phyloP scores from a whole-genome alignment of 2,797 vertebrate species.

The Rhinichthys osculus region DNA sequence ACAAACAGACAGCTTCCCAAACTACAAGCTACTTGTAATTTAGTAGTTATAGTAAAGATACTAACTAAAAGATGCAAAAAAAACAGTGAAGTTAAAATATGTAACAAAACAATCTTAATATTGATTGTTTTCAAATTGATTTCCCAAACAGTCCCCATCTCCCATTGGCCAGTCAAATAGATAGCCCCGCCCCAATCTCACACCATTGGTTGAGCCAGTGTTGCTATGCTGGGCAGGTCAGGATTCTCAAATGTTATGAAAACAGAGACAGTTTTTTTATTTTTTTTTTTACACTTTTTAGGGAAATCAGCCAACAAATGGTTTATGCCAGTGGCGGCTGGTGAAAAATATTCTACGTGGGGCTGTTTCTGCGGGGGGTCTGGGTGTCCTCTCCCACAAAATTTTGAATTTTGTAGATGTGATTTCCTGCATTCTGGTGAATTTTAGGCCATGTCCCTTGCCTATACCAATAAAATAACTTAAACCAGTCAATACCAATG shows the following conservation, averaged over 20 bases:
- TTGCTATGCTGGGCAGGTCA: not conserved
- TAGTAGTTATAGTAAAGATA: not conserved
- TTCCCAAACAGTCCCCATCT: not conserved
- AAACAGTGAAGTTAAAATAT: not conserved
- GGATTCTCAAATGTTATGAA: no score
- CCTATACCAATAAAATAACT: no score
- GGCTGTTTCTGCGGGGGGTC: no score
- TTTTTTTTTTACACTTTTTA: not conserved
- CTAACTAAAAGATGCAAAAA: not conserved
- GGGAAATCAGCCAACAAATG: not conserved
- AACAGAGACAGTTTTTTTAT: not conserved
- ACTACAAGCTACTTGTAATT: not conserved
- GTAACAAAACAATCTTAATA: not conserved
- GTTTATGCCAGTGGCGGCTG: not conserved
- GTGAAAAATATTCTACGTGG: no score
- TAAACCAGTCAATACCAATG: no score
- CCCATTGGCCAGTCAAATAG: not conserved
- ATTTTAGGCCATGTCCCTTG: no score
- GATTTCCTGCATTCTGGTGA: no score
- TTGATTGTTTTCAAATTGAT: not conserved
- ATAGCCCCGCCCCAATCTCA: not conserved
- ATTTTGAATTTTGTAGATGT: no score
- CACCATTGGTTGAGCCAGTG: not conserved
- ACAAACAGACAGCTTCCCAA: conserved; percentile 19
- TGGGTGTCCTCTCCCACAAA: no score